These are phyloP conservation scores for Clarias gariepinus DNA, from an alignment of 2,113 vertebrate genomes.

Conservation along the genomic window DNA sequence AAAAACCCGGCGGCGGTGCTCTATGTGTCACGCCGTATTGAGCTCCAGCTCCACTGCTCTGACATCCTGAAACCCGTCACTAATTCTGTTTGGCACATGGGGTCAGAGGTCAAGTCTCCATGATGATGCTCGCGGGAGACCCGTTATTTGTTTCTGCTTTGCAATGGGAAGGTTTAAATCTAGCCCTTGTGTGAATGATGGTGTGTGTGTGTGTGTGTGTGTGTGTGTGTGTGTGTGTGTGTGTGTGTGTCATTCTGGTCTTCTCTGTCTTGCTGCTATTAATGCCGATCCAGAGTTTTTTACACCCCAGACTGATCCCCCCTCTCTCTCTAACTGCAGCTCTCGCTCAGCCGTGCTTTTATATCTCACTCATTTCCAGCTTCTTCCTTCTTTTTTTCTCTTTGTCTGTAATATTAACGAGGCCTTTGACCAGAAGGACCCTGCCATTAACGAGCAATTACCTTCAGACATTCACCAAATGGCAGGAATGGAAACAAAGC, in stretches of 20 bases:
- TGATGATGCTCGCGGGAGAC: slow-evolving; percentile 7
- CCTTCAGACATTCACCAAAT: slow-evolving; percentile 50
- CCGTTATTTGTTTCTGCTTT: background rate
- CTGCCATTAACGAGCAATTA: slow-evolving; percentile 59
- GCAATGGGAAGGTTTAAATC: background rate
- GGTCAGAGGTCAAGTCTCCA: slow-evolving; percentile 30
- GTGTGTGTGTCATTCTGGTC: background rate
- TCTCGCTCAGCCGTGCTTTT: slow-evolving; percentile 50
- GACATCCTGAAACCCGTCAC: slow-evolving; percentile 1
- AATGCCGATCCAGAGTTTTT: background rate
- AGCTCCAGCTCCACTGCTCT: background rate
- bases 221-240: background rate
- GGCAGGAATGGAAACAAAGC: slow-evolving; percentile 28
- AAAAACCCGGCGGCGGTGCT: background rate
- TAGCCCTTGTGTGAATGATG: background rate
- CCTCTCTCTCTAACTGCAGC: slow-evolving; percentile 39
- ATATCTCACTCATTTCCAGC: slow-evolving; percentile 48
- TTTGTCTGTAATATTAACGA: slow-evolving; percentile 58
- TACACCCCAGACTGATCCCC: background rate
- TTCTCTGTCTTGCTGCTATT: background rate
- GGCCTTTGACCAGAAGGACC: slow-evolving; percentile 51
- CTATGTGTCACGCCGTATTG: slow-evolving; percentile 17
- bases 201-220: background rate
- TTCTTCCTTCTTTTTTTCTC: slow-evolving; percentile 52
- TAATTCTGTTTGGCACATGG: slow-evolving; percentile 19